These are phyloP conservation scores for Macaria liturata DNA, from an alignment of 2,888 invertebrate genomes.

Conservation along the genomic window DNA sequence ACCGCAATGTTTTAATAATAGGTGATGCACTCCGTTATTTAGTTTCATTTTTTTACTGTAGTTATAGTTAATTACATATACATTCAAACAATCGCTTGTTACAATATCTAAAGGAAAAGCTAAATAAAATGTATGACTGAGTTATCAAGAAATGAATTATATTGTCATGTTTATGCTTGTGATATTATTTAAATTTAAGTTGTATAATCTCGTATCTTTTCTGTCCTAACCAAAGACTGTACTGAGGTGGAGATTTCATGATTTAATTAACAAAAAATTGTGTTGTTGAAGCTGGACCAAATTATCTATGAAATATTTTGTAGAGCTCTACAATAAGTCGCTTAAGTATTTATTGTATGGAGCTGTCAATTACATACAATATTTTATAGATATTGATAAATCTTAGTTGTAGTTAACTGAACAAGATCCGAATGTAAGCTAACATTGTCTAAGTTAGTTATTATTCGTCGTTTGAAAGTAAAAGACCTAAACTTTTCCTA, in stretches of 20 bases:
- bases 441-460: constrained; percentile 55
- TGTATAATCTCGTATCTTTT: constrained; percentile 64
- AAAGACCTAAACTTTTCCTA: constrained; percentile 71
- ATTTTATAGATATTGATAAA: constrained; percentile 46
- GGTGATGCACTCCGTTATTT: constrained; percentile 53
- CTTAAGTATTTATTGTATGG: constrained; percentile 5
- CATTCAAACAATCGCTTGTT: constrained; percentile 10
- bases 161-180: constrained; percentile 74
- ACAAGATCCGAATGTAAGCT: constrained; percentile 41
- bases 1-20: constrained; percentile 21
- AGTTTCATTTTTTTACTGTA: constrained; percentile 33
- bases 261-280: constrained; percentile 53
- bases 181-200: constrained; percentile 77
- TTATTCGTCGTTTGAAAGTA: constrained; percentile 52
- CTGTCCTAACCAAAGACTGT: constrained; percentile 82
- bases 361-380: constrained; percentile 14
- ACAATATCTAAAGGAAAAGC: constrained; percentile 26
- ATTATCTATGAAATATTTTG: constrained; percentile 45
- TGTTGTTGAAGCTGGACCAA: constrained; percentile 78
- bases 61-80: constrained; percentile 6
- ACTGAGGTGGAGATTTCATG: constrained; percentile 61
- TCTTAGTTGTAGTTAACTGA: constrained; percentile 56
- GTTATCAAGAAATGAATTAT: constrained; percentile 40
- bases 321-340: constrained; percentile 34
- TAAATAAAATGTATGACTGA: constrained; percentile 44